Evolutionary conservation across 2,797 vertebrate genomes (phyloP).

Genomic region (Schizothorax lantsangensis): DNA sequence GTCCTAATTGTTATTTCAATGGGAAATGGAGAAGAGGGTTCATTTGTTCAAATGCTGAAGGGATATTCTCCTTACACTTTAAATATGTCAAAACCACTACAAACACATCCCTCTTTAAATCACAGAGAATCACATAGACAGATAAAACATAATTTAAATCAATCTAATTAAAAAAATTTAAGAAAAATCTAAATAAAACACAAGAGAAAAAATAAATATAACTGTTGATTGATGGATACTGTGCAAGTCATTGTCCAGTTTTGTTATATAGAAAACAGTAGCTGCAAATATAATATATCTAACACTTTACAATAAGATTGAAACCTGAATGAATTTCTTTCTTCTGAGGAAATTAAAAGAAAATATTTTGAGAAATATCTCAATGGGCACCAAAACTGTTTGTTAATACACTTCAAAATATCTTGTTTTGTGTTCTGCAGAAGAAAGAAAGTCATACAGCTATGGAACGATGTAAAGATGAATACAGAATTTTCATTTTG

Average conservation of each 20-base stretch:
- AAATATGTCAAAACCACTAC: not conserved
- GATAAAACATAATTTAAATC: not conserved
- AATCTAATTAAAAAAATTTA: not conserved
- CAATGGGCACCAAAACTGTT: not conserved
- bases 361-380: not conserved
- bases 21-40: conserved; percentile 39
- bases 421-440: not conserved
- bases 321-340: not conserved
- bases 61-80: not conserved
- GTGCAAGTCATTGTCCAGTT: not conserved
- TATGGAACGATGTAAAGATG: not conserved
- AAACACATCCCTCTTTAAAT: not conserved
- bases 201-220: not conserved
- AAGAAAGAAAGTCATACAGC: not conserved
- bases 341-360: not conserved
- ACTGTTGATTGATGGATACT: not conserved
- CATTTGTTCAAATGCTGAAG: conserved; percentile 23
- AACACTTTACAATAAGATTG: not conserved
- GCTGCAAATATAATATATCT: no score
- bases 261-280: not conserved
- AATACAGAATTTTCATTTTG: not conserved
- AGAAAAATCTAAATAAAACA: not conserved
- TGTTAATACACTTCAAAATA: not conserved
- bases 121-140: not conserved
- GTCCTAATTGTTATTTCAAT: conserved; percentile 61